phyloP scores from a whole-genome alignment of 2,888 invertebrate genomes.

The Deladenus siricidicola region DNA sequence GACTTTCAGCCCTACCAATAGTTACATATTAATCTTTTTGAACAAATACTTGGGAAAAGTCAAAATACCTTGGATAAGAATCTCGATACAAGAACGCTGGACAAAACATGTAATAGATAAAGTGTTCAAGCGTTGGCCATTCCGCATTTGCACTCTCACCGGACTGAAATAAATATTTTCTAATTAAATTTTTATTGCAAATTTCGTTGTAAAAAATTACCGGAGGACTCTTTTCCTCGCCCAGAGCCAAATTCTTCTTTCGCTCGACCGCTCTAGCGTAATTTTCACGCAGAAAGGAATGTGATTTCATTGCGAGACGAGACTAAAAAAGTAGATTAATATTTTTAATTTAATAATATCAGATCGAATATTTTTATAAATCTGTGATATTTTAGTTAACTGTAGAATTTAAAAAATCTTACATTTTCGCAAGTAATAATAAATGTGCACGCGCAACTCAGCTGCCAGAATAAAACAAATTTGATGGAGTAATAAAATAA shows the following conservation, averaged over 20 bases:
- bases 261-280: conserved; percentile 27
- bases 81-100: conserved; percentile 50
- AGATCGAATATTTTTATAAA: background rate
- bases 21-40: background rate
- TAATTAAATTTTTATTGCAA: no score
- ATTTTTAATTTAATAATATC: background rate
- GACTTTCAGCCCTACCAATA: conserved; percentile 16
- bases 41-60: no score
- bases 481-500: conserved; percentile 46
- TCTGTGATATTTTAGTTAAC: no score
- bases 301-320: conserved; percentile 49
- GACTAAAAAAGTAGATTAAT: conserved; percentile 35
- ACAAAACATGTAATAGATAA: conserved; percentile 47
- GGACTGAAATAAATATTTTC: background rate
- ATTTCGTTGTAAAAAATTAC: background rate
- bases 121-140: conserved; percentile 43
- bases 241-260: conserved; percentile 23
- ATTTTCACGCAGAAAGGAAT: conserved; percentile 50
- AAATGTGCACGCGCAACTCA: conserved; percentile 50
- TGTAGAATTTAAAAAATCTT: no score
- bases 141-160: conserved; percentile 12
- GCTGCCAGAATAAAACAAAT: conserved; percentile 40
- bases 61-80: conserved; percentile 39
- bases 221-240: background rate
- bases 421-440: conserved; percentile 53